A percentile compares a stretch with the other conserved stretches of the same genome.
phyloP scores from a whole-genome alignment of 2,113 vertebrate species.

The Toxostoma redivivum region DNA sequence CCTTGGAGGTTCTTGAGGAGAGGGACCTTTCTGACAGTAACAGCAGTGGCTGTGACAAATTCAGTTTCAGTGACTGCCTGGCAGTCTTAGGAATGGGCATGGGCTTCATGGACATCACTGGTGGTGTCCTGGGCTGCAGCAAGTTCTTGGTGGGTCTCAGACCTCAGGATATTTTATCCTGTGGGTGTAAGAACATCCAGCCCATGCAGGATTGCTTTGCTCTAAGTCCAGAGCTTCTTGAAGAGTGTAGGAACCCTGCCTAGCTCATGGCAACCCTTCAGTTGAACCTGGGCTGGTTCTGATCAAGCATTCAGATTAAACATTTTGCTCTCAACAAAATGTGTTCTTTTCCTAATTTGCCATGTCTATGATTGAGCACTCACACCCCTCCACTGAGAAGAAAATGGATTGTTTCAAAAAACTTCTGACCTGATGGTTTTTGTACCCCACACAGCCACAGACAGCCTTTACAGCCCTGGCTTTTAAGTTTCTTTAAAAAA shows the following conservation, averaged over 20 bases:
- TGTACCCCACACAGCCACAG: background rate
- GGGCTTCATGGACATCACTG: background rate
- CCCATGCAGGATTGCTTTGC: background rate
- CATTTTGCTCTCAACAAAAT: background rate
- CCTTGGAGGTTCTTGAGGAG: rapidly evolving
- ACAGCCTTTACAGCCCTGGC: background rate
- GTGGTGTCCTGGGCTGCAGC: background rate
- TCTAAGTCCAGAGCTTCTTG: background rate
- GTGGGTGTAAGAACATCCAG: background rate
- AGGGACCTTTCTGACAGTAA: background rate
- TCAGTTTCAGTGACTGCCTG: background rate
- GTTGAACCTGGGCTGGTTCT: background rate
- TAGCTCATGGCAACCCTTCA: background rate
- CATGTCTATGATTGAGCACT: background rate
- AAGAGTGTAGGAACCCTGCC: background rate
- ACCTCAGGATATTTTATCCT: background rate
- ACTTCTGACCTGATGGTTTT: background rate
- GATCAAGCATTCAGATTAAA: background rate
- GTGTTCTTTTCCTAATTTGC: background rate
- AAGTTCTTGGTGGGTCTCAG: background rate
- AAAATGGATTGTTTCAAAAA: background rate
- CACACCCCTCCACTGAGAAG: background rate
- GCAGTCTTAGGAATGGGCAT: background rate
- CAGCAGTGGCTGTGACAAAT: background rate
- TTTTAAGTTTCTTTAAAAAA: background rate